Conservation (phyloP, 2,797 vertebrate species). For the Pseudochaenichthys georgianus region DNA sequence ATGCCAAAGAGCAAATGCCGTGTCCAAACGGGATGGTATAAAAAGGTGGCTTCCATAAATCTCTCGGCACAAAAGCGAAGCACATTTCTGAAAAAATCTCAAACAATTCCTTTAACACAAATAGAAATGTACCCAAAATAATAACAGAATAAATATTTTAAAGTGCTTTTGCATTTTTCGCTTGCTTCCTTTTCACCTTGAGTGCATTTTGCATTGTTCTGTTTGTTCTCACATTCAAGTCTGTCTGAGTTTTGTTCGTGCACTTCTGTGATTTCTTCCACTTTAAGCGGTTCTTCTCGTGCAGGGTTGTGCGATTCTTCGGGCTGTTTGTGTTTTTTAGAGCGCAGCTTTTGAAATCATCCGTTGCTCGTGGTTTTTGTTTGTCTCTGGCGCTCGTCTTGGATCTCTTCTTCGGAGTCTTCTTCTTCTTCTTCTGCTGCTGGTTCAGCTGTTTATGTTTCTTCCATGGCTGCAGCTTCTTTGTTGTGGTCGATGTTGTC, state of each 20-base stretch:
- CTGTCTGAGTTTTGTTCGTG: slow-evolving; percentile 42
- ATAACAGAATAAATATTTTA: slow-evolving; percentile 7
- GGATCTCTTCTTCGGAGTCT: slow-evolving; percentile 5
- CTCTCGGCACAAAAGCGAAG: too few relatives aligned
- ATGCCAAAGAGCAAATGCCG: too few relatives aligned
- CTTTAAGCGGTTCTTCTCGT: slow-evolving; percentile 16
- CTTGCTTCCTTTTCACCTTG: slow-evolving; percentile 20
- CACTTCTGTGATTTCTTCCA: slow-evolving; percentile 6
- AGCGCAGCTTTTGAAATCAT: background rate
- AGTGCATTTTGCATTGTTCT: slow-evolving; percentile 26
- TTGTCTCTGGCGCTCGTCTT: background rate
- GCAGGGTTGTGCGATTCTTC: slow-evolving; percentile 9
- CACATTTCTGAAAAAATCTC: background rate
- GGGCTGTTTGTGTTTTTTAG: slow-evolving; percentile 2
- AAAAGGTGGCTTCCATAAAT: too few relatives aligned
- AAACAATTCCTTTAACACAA: slow-evolving; percentile 4
- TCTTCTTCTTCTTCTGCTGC: slow-evolving; percentile 48
- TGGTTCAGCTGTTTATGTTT: slow-evolving; percentile 50
- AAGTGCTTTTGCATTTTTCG: slow-evolving; percentile 28
- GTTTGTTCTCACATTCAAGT: slow-evolving; percentile 34
- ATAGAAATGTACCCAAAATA: background rate
- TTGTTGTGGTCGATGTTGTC: slow-evolving; percentile 11
- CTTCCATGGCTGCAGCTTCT: slow-evolving; percentile 28
- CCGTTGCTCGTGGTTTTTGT: slow-evolving; percentile 15
- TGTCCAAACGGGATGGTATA: too few relatives aligned